A percentile compares a stretch with the other conserved stretches of the same genome.
phyloP scores from a whole-genome alignment of 2,113 vertebrate genomes.

The Ctenodactylus gundi region DNA sequence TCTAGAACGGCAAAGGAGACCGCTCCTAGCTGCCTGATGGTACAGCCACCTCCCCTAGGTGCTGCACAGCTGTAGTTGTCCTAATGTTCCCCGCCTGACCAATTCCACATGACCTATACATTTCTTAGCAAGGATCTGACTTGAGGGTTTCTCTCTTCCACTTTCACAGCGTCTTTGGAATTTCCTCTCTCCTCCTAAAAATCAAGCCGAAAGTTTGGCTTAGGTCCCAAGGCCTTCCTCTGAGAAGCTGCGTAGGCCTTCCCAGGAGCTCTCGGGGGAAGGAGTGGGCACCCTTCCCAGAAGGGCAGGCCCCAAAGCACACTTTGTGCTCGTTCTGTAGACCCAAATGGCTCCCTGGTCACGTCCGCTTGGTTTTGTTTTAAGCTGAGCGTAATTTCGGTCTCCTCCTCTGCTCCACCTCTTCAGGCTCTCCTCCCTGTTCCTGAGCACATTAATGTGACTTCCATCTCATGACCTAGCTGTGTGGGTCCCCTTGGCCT shows the following conservation, averaged over 20 bases:
- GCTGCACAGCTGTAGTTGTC: not conserved
- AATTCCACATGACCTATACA: not conserved
- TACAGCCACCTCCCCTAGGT: no score
- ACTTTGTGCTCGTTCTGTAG: not conserved
- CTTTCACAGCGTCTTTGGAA: not conserved
- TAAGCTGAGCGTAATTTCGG: not conserved
- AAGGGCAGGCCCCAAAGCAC: not conserved
- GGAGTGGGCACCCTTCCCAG: not conserved
- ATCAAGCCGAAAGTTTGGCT: not conserved
- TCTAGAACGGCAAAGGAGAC: not conserved
- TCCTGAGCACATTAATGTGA: not conserved
- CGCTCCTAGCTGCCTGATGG: no score
- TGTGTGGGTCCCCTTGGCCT: not conserved
- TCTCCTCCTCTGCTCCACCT: not conserved
- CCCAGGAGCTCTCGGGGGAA: not conserved
- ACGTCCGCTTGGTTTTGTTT: constrained; percentile 11
- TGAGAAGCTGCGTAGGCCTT: not conserved
- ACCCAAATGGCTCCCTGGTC: not conserved
- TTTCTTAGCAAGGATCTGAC: not conserved
- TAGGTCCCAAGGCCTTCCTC: not conserved
- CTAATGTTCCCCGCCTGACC: not conserved
- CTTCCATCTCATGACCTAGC: not conserved
- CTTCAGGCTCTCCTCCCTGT: not conserved
- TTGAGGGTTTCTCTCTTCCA: not conserved
- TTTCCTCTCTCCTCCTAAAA: not conserved